Percentiles rank a stretch among this genome's conserved stretches.
These are phyloP conservation scores for Bergia sp. DNA, from an alignment of 92 coral and sea anemone genomes.

Conservation along the genomic window DNA sequence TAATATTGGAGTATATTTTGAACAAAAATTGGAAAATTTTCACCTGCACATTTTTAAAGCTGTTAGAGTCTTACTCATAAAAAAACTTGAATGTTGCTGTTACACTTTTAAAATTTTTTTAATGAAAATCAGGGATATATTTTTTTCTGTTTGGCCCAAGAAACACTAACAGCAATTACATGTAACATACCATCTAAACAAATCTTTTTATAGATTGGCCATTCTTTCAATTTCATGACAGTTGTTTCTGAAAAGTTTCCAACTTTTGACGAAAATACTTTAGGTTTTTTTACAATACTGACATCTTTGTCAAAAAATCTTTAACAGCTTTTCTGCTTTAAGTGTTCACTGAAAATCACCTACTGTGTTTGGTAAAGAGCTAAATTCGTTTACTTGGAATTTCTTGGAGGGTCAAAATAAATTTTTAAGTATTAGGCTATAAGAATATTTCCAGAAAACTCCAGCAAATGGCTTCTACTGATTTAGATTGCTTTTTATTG, in stretches of 20 bases:
- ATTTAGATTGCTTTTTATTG: conserved; percentile 13
- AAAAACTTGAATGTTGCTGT: too few relatives aligned
- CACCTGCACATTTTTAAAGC: too few relatives aligned
- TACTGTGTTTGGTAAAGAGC: neutral
- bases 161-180: too few relatives aligned
- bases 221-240: too few relatives aligned
- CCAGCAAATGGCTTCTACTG: neutral
- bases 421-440: neutral
- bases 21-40: too few relatives aligned
- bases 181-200: neutral
- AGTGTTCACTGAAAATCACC: neutral
- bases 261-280: neutral
- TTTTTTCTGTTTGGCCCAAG: too few relatives aligned
- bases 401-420: neutral
- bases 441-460: neutral
- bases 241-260: neutral
- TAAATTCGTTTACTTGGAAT: neutral
- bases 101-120: too few relatives aligned
- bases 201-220: too few relatives aligned
- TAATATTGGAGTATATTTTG: too few relatives aligned
- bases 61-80: too few relatives aligned
- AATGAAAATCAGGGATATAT: too few relatives aligned
- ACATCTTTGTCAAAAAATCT: neutral
- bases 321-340: neutral
- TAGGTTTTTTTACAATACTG: too few relatives aligned